These are phyloP conservation scores for Calosoma granatense DNA, from an alignment of 1,140 invertebrate species.

Conservation along the genomic window DNA sequence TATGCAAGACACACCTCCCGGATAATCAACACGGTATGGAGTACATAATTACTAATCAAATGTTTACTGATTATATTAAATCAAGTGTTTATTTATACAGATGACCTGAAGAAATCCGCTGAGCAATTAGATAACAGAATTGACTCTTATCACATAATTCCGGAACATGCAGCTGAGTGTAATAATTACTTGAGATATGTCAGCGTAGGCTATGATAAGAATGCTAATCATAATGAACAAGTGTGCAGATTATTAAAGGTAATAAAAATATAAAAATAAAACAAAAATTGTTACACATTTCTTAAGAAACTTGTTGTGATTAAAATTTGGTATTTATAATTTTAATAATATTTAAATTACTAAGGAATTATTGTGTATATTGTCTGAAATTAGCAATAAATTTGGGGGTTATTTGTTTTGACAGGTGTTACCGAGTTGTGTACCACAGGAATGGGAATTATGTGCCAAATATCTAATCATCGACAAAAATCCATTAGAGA, in stretches of 20 bases:
- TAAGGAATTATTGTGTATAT: too few species aligned
- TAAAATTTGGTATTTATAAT: too few species aligned
- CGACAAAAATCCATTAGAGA: not conserved
- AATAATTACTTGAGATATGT: not conserved
- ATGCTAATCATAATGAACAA: conserved; percentile 1
- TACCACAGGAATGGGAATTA: not conserved
- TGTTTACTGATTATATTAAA: too few species aligned
- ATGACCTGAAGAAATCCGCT: not conserved
- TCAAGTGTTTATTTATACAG: not conserved
- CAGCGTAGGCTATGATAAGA: not conserved
- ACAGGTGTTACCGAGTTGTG: not conserved
- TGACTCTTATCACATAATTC: not conserved
- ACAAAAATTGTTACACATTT: not conserved
- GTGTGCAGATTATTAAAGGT: not conserved
- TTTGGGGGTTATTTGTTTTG: not conserved
- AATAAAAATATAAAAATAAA: not conserved
- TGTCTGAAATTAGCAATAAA: too few species aligned
- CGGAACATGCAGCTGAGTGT: not conserved
- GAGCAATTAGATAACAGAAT: not conserved
- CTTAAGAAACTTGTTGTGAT: too few species aligned
- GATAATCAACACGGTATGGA: too few species aligned
- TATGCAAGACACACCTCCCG: too few species aligned
- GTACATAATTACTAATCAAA: too few species aligned
- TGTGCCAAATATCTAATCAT: not conserved
- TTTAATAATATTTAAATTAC: too few species aligned